phyloP scores from a whole-genome alignment of 2,888 invertebrate species.

The Oeneis ivallda region DNA sequence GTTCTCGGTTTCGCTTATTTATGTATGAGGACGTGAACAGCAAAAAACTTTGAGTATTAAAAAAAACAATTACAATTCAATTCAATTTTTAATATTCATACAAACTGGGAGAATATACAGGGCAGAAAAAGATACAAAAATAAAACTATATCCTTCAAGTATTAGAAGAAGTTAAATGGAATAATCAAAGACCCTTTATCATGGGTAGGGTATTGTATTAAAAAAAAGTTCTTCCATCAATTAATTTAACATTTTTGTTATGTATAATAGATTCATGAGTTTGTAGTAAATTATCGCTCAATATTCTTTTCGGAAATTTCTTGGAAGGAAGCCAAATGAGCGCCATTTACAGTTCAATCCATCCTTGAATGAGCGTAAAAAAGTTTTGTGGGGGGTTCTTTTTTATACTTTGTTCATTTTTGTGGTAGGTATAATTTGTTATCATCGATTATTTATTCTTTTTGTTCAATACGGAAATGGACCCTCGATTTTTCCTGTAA shows the following conservation, averaged over 20 bases:
- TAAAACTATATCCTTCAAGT: neutral
- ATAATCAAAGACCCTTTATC: neutral
- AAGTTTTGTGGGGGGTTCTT: slow-evolving; percentile 16
- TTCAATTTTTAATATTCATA: no score
- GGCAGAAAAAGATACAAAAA: no score
- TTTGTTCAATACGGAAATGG: neutral
- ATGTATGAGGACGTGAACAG: no score
- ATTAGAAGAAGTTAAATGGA: neutral
- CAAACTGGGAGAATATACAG: no score
- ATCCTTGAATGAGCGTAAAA: slow-evolving; percentile 24
- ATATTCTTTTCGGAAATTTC: slow-evolving; percentile 26
- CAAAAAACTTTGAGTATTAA: no score
- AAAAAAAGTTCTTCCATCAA: neutral
- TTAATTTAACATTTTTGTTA: neutral
- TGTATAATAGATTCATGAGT: slow-evolving; percentile 9
- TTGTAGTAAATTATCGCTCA: slow-evolving; percentile 20
- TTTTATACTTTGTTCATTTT: slow-evolving; percentile 13
- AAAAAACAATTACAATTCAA: no score
- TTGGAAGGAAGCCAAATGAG: slow-evolving; percentile 28
- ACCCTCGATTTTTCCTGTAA: neutral
- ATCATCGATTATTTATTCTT: slow-evolving; percentile 12
- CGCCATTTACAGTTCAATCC: slow-evolving; percentile 27
- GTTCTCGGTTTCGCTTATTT: no score
- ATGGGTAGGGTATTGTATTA: neutral
- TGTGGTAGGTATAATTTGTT: slow-evolving; percentile 7